Evolutionary conservation across 1,140 invertebrate species (phyloP), one percentile per base, ranked within the genome.

Genomic region (Platyscapa corneri): DNA sequence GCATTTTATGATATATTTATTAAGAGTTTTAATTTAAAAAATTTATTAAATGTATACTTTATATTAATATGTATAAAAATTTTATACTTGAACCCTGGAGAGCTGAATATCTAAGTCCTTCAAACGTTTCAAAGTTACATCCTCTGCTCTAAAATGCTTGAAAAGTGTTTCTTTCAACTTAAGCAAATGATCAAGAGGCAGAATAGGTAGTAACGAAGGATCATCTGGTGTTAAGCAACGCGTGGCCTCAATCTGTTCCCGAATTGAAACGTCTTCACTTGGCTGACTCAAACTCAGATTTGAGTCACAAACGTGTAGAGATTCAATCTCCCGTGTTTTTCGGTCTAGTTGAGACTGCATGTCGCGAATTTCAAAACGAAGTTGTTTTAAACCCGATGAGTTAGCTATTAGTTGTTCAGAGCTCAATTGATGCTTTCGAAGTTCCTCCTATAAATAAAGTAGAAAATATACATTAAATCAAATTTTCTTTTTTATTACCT

Each of bases 221-320:
- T 93, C 93, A n/a, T 94, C 93, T 0, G 93, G 93, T 39, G 91
- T 92, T 0, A 90, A 88, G 83, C 91, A 93, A 23, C 92, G 89
- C 0, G 90, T 82, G 3, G 92, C 92, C 8, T 92, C 92, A 79
- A 95, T 94, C 87, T 95, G 94, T 89, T 96, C 96, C 84, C 95
- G 94, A 5, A 96, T 94, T 0, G 96, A 97, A 60, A 97, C 95
- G 90, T 97, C 96, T 90, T 97, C 97, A 86, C 96, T 96, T 34
- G 95, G 96, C 64, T 96, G 96, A 87, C 95, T 95, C 91, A 95
- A 67, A 89, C 94, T 79, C 92, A 95, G 67, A 93, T 94, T 90
- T 88, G 93, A 88, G 90, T 94, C 89, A 94, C 95, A 93, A 72
- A 93, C 92, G 32, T 97, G 96, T n/a, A 95, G 87, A 1, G 94